A percentile compares a stretch with the other conserved stretches of the same genome.
Conservation (phyloP, 2,888 invertebrate species). For the Drosophila monieri region DNA sequence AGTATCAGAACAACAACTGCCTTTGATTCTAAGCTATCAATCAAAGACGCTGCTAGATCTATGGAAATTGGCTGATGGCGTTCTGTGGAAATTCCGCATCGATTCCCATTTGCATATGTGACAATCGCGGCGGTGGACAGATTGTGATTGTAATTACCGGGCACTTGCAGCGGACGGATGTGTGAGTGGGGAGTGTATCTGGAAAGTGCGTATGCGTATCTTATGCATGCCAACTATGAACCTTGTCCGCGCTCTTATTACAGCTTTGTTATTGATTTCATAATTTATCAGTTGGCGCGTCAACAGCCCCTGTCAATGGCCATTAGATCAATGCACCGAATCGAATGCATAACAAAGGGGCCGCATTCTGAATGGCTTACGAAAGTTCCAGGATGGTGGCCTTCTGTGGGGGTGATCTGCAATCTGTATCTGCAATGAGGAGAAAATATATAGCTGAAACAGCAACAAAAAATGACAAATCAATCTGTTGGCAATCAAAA, state of each 20-base stretch:
- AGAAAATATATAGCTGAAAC: background rate
- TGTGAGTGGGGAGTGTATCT: constrained; percentile 12
- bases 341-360: constrained; percentile 50
- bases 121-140: constrained; percentile 37
- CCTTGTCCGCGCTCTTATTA: constrained; percentile 53
- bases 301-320: constrained; percentile 61
- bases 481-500: constrained; percentile 73
- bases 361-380: constrained; percentile 40
- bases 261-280: constrained; percentile 68
- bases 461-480: constrained; percentile 64
- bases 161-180: constrained; percentile 30
- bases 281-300: constrained; percentile 47
- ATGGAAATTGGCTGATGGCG: constrained; percentile 53
- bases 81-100: constrained; percentile 66
- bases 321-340: constrained; percentile 59
- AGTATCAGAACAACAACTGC: constrained; percentile 27
- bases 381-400: background rate
- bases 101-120: constrained; percentile 62
- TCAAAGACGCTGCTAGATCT: constrained; percentile 33
- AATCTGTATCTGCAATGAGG: background rate
- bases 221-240: constrained; percentile 57
- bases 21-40: constrained; percentile 64
- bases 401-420: background rate
- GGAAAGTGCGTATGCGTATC: constrained; percentile 30
- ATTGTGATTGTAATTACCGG: constrained; percentile 37